Conservation (phyloP, 2,113 vertebrate genomes). For the Natator depressus region DNA sequence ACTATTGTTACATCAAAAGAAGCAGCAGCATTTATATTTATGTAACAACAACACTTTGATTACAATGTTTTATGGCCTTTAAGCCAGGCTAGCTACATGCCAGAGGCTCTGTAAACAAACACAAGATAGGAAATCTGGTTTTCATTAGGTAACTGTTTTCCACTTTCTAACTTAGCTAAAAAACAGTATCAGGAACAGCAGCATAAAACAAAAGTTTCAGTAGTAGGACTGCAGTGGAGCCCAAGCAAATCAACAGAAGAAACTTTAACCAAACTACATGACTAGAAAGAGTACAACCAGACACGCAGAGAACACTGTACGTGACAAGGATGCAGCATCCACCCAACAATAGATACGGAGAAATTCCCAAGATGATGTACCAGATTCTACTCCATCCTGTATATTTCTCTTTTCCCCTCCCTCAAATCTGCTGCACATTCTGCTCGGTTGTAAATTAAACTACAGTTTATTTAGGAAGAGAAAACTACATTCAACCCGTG, state of each 20-base stretch:
- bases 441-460: background rate
- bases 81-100: background rate
- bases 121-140: conserved; percentile 63
- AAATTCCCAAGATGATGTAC: accelerated
- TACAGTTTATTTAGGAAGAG: background rate
- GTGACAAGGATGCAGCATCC: accelerated
- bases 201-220: background rate
- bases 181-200: conserved; percentile 24
- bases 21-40: conserved; percentile 58
- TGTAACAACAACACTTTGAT: conserved; percentile 48
- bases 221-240: background rate
- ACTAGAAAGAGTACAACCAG: background rate
- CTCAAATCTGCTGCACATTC: background rate
- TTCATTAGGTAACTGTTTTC: conserved; percentile 53
- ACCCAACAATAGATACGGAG: background rate
- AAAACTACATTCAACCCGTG: background rate
- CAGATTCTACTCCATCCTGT: background rate
- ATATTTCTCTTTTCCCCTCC: background rate
- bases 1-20: conserved; percentile 46
- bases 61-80: conserved; percentile 46
- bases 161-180: conserved; percentile 43
- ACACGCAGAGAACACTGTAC: background rate
- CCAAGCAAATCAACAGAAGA: background rate
- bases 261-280: accelerated
- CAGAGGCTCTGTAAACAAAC: conserved; percentile 66